Evolutionary conservation across 2,888 invertebrate species (phyloP), one percentile per base, ranked within the genome.

Genomic region (Netelia melanura): DNA sequence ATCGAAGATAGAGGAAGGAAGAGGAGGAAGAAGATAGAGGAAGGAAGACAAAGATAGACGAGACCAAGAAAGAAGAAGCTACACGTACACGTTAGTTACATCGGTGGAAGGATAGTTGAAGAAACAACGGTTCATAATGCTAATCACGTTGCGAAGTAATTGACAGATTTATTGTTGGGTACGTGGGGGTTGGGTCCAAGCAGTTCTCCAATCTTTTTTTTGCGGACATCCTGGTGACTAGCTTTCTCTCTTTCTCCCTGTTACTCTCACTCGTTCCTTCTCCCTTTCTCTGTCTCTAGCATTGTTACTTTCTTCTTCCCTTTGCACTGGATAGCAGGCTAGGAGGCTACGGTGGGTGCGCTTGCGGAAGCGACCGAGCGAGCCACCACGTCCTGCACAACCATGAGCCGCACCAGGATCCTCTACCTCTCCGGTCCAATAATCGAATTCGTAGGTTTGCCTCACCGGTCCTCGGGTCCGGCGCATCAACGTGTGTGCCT

Each of bases 11-110:
- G 30, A 23, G 61, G 65, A 64, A 65, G 14, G 14, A 23, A 65
- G n/a, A 14, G n/a, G 25, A 23, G 17, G 23, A 48, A n/a, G 52
- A 38, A 58, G 67, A 81, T 38, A 89, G 87, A 87, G 88, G 83
- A 90, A 90, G 89, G 88, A 87, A 86, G 86, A n/a, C 23, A 64
- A 64, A 23, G 75, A 43, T 38, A 30, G 30, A 23, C 48, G 72
- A 64, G 14, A 23, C 30, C n/a, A 64, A 23, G 23, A 17, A 38
- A 48, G 64, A 44, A 52, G 52, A 52, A 67, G 67, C 38, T 52
- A 38, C 56, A 71, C 71, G 56, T 71, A 56, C 21, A 48, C 68
- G 21, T 52, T 68, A 30, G 65, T n/a, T 71, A 71, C 38, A 38
- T 17, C 9, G 58, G 21, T 3, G n/a, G 71, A 21, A 17, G 43